Evolutionary conservation across 2,113 vertebrate species (phyloP).

Genomic region (Pangasianodon hypophthalmus): DNA sequence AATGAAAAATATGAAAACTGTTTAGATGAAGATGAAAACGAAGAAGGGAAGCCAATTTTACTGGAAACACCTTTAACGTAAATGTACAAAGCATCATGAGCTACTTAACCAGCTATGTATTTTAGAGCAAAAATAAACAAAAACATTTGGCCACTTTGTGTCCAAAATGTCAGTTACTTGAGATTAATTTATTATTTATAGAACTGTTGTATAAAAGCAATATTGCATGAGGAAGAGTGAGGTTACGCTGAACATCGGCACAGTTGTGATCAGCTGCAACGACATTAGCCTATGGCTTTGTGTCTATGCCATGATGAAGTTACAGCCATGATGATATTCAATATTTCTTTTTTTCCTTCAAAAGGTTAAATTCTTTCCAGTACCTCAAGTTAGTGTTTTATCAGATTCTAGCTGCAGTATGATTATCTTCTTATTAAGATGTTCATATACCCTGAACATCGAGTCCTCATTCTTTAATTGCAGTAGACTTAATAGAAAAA

Average conservation of each 20-base stretch:
- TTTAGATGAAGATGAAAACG: not conserved
- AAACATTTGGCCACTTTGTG: not conserved
- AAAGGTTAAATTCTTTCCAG: not conserved
- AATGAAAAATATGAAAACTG: not conserved
- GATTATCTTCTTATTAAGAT: not conserved
- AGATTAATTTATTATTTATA: not conserved
- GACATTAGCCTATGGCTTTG: not conserved
- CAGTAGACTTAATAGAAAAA: not conserved
- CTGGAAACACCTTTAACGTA: not conserved
- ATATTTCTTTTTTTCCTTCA: no score
- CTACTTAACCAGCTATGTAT: not conserved
- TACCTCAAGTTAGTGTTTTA: not conserved
- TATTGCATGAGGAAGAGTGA: not conserved
- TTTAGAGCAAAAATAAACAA: not conserved
- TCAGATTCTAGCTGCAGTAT: not conserved
- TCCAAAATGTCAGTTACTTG: not conserved
- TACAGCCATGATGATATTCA: not conserved
- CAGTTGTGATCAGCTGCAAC: not conserved
- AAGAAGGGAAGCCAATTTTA: not conserved
- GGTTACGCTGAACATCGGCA: not conserved
- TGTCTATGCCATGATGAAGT: not conserved
- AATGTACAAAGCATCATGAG: not conserved
- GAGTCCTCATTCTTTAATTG: not conserved
- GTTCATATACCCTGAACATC: not conserved
- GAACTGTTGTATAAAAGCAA: not conserved